phyloP scores from a whole-genome alignment of 2,888 invertebrate genomes.

The Anthrax anthrax region DNA sequence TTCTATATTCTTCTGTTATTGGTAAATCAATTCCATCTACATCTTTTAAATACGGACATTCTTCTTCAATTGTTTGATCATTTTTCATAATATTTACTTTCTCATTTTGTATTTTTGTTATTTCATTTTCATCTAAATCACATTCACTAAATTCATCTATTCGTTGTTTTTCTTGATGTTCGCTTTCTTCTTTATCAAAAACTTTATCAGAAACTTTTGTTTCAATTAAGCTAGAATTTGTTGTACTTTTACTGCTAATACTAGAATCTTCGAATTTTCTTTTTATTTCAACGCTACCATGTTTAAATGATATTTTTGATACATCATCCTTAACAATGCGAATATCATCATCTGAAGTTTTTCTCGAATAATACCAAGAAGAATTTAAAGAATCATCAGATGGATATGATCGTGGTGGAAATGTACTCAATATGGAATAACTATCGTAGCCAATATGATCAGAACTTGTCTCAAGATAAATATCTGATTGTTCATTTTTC shows the following conservation, averaged over 20 bases:
- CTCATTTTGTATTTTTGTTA: neutral
- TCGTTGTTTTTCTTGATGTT: neutral
- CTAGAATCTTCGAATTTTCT: neutral
- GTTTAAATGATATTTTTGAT: neutral
- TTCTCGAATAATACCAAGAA: neutral
- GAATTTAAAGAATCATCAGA: neutral
- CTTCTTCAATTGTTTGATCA: neutral
- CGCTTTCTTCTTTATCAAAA: too few relatives aligned
- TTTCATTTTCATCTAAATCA: neutral
- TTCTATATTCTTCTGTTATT: neutral
- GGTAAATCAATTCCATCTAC: neutral
- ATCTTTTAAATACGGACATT: neutral
- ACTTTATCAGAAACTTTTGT: neutral
- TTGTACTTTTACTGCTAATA: too few relatives aligned
- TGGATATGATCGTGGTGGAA: conserved; percentile 4
- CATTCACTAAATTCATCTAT: neutral
- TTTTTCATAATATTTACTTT: neutral
- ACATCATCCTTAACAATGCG: too few relatives aligned
- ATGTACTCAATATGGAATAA: neutral
- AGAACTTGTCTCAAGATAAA: neutral
- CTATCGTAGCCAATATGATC: neutral
- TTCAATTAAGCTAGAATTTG: too few relatives aligned
- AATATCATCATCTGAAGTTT: neutral
- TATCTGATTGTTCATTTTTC: too few relatives aligned
- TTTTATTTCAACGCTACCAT: neutral